Percentiles rank a stretch among this genome's conserved stretches.
These are phyloP conservation scores for Lutra lutra DNA, from an alignment of 2,797 vertebrate genomes.

Conservation along the genomic window DNA sequence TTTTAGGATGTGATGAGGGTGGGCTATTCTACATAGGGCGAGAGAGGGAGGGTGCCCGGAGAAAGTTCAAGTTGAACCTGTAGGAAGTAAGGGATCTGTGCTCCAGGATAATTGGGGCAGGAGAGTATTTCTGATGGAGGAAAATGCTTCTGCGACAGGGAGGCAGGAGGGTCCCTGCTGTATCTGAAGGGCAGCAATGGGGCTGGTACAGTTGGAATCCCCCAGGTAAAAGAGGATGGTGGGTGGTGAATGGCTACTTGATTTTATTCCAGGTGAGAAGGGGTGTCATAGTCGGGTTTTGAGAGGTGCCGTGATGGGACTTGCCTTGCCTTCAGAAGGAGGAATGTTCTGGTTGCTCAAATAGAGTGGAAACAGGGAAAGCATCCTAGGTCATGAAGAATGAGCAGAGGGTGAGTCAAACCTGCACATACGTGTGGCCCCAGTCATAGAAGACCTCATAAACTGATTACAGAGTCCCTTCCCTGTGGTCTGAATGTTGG, in stretches of 20 bases:
- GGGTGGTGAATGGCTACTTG: background rate
- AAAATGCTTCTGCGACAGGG: background rate
- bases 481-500: background rate
- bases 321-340: background rate
- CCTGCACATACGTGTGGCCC: too few species aligned
- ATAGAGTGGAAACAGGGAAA: background rate
- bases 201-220: background rate
- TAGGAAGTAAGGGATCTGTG: background rate
- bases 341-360: fast-evolving
- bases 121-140: background rate
- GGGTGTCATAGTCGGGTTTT: background rate
- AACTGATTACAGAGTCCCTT: background rate
- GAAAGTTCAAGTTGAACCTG: background rate
- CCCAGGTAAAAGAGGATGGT: background rate
- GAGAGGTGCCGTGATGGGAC: background rate
- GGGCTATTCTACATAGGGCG: fast-evolving
- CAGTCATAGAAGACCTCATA: background rate
- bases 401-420: background rate
- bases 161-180: background rate
- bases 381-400: background rate
- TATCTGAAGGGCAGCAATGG: background rate
- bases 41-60: background rate
- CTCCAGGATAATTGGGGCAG: background rate
- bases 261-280: background rate
- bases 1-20: background rate